phyloP scores from a whole-genome alignment of 2,113 vertebrate genomes.

The Semicossyphus pulcher region DNA sequence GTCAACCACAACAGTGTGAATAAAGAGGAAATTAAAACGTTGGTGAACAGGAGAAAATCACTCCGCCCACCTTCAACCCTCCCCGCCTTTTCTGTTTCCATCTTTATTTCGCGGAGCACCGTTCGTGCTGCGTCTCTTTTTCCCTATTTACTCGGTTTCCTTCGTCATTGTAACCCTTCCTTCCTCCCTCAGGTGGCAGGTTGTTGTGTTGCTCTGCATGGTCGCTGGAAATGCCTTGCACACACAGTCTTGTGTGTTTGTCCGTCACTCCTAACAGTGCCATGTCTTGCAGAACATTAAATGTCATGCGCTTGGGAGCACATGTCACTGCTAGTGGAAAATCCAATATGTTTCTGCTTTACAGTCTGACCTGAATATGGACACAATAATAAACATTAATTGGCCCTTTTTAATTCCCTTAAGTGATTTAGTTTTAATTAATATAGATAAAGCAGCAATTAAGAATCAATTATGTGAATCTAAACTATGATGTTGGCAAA shows the following conservation, averaged over 20 bases:
- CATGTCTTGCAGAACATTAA: slow-evolving; percentile 45
- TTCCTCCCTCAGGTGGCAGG: slow-evolving; percentile 57
- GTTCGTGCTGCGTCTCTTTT: slow-evolving; percentile 49
- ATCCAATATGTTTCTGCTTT: slow-evolving; percentile 30
- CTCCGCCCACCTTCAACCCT: slow-evolving; percentile 36
- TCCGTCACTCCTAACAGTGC: slow-evolving; percentile 46
- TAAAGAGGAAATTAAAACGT: slow-evolving; percentile 98
- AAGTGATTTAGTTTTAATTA: too few species aligned
- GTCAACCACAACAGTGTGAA: slow-evolving; percentile 89
- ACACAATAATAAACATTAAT: too few species aligned
- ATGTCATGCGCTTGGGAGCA: slow-evolving; percentile 29
- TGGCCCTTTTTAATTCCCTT: too few species aligned
- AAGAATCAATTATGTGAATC: too few species aligned
- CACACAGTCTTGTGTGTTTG: slow-evolving; percentile 54
- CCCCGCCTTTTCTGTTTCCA: slow-evolving; percentile 21
- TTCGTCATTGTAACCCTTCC: slow-evolving; percentile 16
- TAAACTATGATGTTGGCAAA: too few species aligned
- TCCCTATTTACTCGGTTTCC: slow-evolving; percentile 21
- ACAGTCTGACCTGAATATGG: slow-evolving; percentile 62
- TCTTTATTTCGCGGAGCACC: slow-evolving; percentile 39
- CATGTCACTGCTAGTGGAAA: slow-evolving; percentile 30
- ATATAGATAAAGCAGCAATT: too few species aligned
- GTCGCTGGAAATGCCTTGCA: slow-evolving; percentile 58
- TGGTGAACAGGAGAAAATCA: slow-evolving; percentile 87
- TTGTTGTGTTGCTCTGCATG: slow-evolving; percentile 74